Evolutionary conservation across 1,140 invertebrate species (phyloP), one percentile per base, ranked within the genome.

Genomic region (Schlechtendalia chinensis): DNA sequence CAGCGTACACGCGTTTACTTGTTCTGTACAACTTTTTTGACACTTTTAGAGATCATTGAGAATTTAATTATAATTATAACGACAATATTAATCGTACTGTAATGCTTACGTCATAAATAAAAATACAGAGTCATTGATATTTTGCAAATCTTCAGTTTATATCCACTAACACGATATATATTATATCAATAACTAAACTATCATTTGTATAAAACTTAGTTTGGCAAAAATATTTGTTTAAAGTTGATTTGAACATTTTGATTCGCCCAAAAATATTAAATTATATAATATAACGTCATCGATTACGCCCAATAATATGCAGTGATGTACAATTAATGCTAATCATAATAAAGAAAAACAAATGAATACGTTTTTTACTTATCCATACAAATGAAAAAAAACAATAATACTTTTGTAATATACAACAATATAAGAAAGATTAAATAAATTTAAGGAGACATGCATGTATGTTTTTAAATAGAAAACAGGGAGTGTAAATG

Each of bases 401-500:
- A 69, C 22, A 69, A 69, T 47, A 69, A 69, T 47, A 67, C 32
- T 67, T 67, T 67, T n/a, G n/a, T 45, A 67, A 5, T 67, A 67
- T 45, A 67, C 12, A 22, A 69, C 22, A 29, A 12, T 39, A 45
- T 24, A 16, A 16, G 22, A 67, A 22, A 69, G 19, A 0, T 32
- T 0, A 63, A 47, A 5, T 16, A 24, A 47, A 69, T 58, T 58
- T 0, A 47, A 47, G 45, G n/a, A n/a, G 39, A 65, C 17, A 6
- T 19, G 1, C 24, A 10, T n/a, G n/a, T n/a, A n/a, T n/a, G n/a
- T n/a, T 45, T 45, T 65, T 67, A 14, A 67, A 67, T 14, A 45
- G 1, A 22, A 69, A 45, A 45, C 12, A 45, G 16, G 39, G 24
- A 47, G 65, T 47, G 47, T 47, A n/a, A n/a, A 72, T 14, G 16